phyloP scores from a whole-genome alignment of 23 tunicate genomes.

The Trididemnum miniatum region DNA sequence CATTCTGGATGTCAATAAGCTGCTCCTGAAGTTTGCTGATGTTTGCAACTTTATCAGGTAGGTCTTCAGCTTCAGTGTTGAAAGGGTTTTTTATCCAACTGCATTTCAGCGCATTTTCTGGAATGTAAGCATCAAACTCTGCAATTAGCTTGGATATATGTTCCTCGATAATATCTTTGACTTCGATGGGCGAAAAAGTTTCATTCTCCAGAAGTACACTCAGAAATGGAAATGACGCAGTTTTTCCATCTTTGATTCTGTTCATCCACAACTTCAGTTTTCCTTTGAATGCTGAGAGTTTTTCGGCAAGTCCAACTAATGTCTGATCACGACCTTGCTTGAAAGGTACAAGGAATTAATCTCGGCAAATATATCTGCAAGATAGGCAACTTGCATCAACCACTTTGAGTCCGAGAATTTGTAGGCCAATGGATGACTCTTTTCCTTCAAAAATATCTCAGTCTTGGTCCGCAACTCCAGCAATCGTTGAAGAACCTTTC shows the following conservation, averaged over 20 bases:
- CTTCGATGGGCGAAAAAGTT: neutral
- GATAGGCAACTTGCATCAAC: too few relatives aligned
- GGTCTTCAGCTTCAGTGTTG: conserved; percentile 19
- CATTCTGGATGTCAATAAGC: neutral
- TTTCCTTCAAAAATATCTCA: too few relatives aligned
- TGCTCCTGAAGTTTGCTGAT: neutral
- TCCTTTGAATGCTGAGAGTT: neutral
- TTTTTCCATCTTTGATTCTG: conserved; percentile 2
- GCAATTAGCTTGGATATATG: conserved; percentile 15
- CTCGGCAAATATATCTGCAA: too few relatives aligned
- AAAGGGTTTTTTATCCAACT: conserved; percentile 4
- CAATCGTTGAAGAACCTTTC: too few relatives aligned
- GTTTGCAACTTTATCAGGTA: neutral
- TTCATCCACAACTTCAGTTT: conserved; percentile 10
- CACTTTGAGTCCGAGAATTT: too few relatives aligned
- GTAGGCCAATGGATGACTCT: too few relatives aligned
- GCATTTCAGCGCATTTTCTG: conserved; percentile 15
- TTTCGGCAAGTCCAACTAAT: conserved; percentile 16
- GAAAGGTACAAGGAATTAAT: too few relatives aligned
- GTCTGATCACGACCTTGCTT: too few relatives aligned
- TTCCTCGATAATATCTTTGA: conserved; percentile 1
- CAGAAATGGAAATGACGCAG: conserved; percentile 5
- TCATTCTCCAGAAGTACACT: conserved; percentile 4
- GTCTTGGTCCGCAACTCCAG: too few relatives aligned
- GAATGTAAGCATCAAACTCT: conserved; percentile 7